phyloP scores from a whole-genome alignment of 2,888 invertebrate species.

The Eupithecia centaureata region DNA sequence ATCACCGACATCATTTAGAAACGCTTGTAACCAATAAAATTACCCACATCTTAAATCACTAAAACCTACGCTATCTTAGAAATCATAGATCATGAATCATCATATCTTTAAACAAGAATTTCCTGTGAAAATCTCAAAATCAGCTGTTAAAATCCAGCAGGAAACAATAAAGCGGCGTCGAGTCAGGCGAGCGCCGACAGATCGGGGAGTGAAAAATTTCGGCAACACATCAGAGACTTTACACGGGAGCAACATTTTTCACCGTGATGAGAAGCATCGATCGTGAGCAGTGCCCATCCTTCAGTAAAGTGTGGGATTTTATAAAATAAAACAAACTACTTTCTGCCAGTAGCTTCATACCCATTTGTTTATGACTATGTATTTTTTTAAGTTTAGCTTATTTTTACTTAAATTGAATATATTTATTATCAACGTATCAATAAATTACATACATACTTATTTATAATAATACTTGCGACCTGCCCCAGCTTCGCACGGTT shows the following conservation, averaged over 20 bases:
- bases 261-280: conserved; percentile 50
- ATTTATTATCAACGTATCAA: too few species aligned
- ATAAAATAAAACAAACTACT: not conserved
- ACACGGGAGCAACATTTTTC: conserved; percentile 46
- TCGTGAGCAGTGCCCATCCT: conserved; percentile 37
- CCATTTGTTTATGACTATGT: too few species aligned
- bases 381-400: too few species aligned
- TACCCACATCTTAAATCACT: not conserved
- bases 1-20: not conserved
- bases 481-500: too few species aligned
- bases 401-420: too few species aligned
- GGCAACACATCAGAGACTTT: conserved; percentile 38
- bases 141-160: conserved; percentile 18
- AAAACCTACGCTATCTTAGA: not conserved
- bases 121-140: conserved; percentile 7
- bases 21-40: not conserved
- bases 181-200: conserved; percentile 31
- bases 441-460: too few species aligned
- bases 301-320: not conserved
- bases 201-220: conserved; percentile 42
- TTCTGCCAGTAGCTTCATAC: too few species aligned
- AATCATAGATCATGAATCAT: not conserved
- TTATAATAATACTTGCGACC: too few species aligned
- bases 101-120: not conserved
- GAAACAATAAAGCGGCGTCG: conserved; percentile 40